These are phyloP conservation scores for Noctilio leporinus DNA, from an alignment of 2,113 vertebrate genomes.

Conservation along the genomic window DNA sequence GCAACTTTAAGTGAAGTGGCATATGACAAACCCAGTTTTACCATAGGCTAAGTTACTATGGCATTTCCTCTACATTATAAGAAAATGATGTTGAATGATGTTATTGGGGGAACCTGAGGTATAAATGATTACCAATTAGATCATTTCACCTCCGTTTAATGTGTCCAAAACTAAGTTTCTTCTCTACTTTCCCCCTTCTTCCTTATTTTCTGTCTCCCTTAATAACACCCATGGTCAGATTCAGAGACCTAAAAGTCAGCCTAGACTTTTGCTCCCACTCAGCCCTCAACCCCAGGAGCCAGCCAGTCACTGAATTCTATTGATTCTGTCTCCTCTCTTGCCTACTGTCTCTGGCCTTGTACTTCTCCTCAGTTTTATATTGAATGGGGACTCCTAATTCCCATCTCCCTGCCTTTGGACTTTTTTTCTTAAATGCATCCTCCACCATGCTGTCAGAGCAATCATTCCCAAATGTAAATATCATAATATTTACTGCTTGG, in stretches of 20 bases:
- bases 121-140: background rate
- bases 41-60: background rate
- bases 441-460: background rate
- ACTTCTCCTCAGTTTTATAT: background rate
- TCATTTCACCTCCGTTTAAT: background rate
- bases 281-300: background rate
- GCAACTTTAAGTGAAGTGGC: background rate
- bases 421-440: background rate
- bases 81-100: background rate
- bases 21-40: background rate
- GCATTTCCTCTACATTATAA: background rate
- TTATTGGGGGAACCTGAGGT: background rate
- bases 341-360: background rate
- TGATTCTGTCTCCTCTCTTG: background rate
- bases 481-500: background rate
- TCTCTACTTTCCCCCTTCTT: background rate
- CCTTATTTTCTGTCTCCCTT: background rate
- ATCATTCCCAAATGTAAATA: background rate
- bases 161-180: background rate
- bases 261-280: background rate
- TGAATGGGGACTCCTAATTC: background rate
- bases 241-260: background rate
- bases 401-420: background rate
- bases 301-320: background rate
- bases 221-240: background rate